Evolutionary conservation across 2,797 vertebrate species (phyloP).

Genomic region (Sebastes itinus): DNA sequence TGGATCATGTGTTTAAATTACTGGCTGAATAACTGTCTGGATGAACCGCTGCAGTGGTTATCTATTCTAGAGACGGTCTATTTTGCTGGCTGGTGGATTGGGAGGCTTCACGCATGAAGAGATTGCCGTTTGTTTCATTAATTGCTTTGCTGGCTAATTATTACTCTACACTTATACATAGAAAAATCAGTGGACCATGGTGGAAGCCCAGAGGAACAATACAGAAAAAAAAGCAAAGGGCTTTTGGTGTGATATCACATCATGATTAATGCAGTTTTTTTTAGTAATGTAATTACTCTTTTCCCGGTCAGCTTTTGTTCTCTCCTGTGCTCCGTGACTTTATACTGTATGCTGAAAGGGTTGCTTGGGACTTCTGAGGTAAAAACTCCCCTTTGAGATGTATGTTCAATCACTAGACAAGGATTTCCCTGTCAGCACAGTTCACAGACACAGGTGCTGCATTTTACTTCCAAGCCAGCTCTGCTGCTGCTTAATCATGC

Average conservation of each 20-base stretch:
- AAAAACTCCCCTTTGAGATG: not conserved
- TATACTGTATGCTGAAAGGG: not conserved
- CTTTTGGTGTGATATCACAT: not conserved
- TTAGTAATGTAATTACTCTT: not conserved
- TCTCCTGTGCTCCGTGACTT: not conserved
- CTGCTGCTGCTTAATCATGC: slow-evolving; percentile 18
- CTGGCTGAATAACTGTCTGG: not conserved
- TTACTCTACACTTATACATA: not conserved
- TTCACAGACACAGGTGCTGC: slow-evolving; percentile 1
- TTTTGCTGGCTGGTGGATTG: not conserved
- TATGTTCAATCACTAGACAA: slow-evolving; percentile 11
- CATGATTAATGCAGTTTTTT: not conserved
- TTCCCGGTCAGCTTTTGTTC: not conserved
- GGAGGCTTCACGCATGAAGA: not conserved
- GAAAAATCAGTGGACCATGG: not conserved
- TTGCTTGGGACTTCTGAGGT: slow-evolving; percentile 4
- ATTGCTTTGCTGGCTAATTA: slow-evolving; percentile 3
- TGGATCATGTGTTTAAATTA: not conserved
- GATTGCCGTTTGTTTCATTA: slow-evolving; percentile 2
- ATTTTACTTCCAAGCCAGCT: not conserved
- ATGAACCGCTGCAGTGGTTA: not conserved
- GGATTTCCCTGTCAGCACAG: slow-evolving; percentile 9
- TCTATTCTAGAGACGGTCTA: not conserved
- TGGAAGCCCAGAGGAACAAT: not conserved
- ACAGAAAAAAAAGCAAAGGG: not conserved